Percentiles rank a stretch among this genome's conserved stretches.
These are phyloP conservation scores for Gouania willdenowi DNA, from an alignment of 2,797 vertebrate genomes.

Conservation along the genomic window DNA sequence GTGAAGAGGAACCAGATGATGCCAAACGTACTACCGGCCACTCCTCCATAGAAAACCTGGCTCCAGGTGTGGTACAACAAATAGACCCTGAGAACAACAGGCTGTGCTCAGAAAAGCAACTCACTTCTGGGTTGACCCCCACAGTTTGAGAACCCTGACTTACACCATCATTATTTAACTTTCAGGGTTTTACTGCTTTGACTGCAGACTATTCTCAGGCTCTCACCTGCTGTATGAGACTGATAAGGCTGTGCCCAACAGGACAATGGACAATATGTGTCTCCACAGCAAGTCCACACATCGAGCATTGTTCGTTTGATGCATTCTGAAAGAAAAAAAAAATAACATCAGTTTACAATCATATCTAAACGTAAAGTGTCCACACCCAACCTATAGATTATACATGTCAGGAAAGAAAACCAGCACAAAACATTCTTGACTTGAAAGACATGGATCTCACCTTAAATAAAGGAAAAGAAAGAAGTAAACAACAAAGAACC, in stretches of 20 bases:
- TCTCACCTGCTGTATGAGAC: slow-evolving; percentile 96
- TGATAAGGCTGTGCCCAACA: slow-evolving; percentile 85
- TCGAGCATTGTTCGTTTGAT: slow-evolving; percentile 98
- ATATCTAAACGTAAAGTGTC: too few species aligned
- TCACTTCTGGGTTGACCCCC: too few species aligned
- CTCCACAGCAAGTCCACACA: slow-evolving; percentile 97
- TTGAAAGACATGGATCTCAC: slow-evolving; percentile 68
- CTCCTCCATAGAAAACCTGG: slow-evolving; percentile 90
- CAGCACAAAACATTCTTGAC: neutral
- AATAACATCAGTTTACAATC: too few species aligned
- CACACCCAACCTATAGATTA: neutral
- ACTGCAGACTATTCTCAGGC: too few species aligned
- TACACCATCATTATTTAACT: too few species aligned
- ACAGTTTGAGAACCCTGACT: too few species aligned
- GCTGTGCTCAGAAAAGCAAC: neutral
- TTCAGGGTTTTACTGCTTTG: too few species aligned
- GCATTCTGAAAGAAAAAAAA: slow-evolving; percentile 83
- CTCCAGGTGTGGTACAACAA: slow-evolving; percentile 97
- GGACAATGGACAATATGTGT: slow-evolving; percentile 89
- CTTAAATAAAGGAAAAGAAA: slow-evolving; percentile 99
- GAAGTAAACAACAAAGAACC: slow-evolving; percentile 99
- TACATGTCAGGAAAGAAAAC: neutral
- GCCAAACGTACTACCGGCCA: slow-evolving; percentile 87
- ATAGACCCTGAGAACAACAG: slow-evolving; percentile 83
- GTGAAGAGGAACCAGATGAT: slow-evolving; percentile 94